Percentiles rank a stretch among this genome's conserved stretches.
Conservation (phyloP, 1,140 invertebrate species). For the Amphibalanus amphitrite region DNA sequence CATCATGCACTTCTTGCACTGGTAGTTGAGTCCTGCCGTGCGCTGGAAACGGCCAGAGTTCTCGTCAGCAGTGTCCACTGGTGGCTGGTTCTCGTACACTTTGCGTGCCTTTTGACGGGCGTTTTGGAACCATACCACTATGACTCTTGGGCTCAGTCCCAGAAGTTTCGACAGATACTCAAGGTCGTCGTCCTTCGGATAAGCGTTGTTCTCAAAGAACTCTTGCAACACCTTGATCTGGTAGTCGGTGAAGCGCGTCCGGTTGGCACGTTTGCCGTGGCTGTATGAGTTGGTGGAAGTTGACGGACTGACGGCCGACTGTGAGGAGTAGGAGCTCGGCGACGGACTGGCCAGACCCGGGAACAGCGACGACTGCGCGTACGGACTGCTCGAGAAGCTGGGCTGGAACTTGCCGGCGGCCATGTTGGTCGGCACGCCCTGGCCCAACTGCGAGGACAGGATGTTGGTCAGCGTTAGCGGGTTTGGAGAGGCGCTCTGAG, state of each 20-base stretch:
- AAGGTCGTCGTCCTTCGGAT: conserved; percentile 97
- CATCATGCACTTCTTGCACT: conserved; percentile 94
- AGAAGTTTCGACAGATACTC: conserved; percentile 94
- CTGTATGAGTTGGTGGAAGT: conserved; percentile 11
- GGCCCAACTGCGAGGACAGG: no score
- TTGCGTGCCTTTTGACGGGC: conserved; percentile 88
- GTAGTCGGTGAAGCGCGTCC: conserved; percentile 96
- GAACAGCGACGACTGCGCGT: conserved; percentile 9
- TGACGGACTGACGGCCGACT: conserved; percentile 3
- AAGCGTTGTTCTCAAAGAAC: conserved; percentile 99
- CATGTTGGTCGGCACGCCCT: no score
- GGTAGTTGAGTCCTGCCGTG: conserved; percentile 91
- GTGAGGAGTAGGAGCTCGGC: neutral
- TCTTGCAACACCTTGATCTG: conserved; percentile 97
- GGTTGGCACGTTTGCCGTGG: conserved; percentile 91
- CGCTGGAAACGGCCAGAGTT: conserved; percentile 62
- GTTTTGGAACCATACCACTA: conserved; percentile 97
- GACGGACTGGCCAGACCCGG: conserved; percentile 7
- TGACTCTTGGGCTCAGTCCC: conserved; percentile 79
- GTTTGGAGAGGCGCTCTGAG: no score
- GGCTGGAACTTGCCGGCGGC: conserved; percentile 16
- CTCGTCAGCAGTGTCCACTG: conserved; percentile 50
- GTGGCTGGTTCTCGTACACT: conserved; percentile 91
- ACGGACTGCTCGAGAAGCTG: conserved; percentile 18
- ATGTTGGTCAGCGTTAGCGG: no score